A percentile compares a stretch with the other conserved stretches of the same genome.
Conservation (phyloP, 2,797 vertebrate genomes). For the Trachops cirrhosus region DNA sequence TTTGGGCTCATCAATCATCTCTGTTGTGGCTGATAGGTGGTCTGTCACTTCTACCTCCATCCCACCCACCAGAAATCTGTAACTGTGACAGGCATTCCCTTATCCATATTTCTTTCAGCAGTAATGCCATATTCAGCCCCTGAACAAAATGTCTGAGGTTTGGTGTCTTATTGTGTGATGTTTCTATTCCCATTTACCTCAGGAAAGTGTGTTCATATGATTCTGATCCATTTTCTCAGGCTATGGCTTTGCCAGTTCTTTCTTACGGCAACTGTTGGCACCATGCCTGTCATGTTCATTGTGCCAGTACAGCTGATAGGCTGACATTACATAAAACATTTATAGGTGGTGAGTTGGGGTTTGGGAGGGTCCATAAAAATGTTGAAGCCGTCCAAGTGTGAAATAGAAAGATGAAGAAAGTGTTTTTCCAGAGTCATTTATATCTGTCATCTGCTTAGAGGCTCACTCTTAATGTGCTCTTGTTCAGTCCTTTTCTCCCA, state of each 20-base stretch:
- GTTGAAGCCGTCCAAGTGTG: constrained; percentile 77
- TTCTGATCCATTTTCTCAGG: constrained; percentile 7
- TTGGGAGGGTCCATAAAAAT: constrained; percentile 75
- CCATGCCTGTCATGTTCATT: neutral
- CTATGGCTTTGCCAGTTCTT: constrained; percentile 29
- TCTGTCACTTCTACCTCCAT: constrained; percentile 53
- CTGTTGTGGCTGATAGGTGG: constrained; percentile 50
- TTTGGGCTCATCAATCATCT: constrained; percentile 67
- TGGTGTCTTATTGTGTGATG: constrained; percentile 55
- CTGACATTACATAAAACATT: constrained; percentile 76
- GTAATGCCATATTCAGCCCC: neutral
- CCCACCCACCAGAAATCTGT: constrained; percentile 42
- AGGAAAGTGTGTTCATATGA: constrained; percentile 46
- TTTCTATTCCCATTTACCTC: constrained; percentile 68
- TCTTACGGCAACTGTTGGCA: constrained; percentile 68
- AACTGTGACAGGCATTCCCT: constrained; percentile 45
- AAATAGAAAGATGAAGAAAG: constrained; percentile 82
- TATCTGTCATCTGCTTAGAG: constrained; percentile 50
- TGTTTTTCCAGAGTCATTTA: constrained; percentile 68
- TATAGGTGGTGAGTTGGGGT: constrained; percentile 71
- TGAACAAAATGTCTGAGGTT: neutral
- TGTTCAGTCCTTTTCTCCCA: neutral
- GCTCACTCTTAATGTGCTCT: constrained; percentile 6
- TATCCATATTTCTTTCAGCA: neutral
- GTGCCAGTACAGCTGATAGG: constrained; percentile 55